A percentile compares a stretch with the other conserved stretches of the same genome.
Evolutionary conservation across 2,888 invertebrate genomes (phyloP).

Genomic region (Meandrusa payeni): DNA sequence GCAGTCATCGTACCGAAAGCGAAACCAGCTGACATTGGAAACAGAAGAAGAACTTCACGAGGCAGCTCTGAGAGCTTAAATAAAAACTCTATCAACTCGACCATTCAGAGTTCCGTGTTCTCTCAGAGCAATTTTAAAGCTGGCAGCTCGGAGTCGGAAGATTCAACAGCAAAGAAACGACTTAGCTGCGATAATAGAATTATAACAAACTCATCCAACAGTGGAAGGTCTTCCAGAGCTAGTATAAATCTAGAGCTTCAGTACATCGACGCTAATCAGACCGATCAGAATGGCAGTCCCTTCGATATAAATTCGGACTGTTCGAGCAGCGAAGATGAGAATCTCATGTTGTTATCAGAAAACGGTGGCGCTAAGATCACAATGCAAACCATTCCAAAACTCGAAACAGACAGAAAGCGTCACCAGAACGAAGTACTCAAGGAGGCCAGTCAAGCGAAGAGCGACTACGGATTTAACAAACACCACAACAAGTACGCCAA

Average conservation of each 20-base stretch:
- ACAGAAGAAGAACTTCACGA: constrained; percentile 42
- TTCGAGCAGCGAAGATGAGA: constrained; percentile 74
- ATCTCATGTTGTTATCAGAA: constrained; percentile 68
- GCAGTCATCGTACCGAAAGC: constrained; percentile 74
- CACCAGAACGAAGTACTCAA: constrained; percentile 63
- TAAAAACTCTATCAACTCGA: too few species aligned
- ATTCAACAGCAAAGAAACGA: constrained; percentile 67
- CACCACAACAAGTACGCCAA: constrained; percentile 66
- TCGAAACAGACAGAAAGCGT: constrained; percentile 43
- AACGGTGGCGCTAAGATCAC: constrained; percentile 73
- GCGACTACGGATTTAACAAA: constrained; percentile 62
- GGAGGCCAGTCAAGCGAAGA: constrained; percentile 59
- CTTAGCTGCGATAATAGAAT: constrained; percentile 72
- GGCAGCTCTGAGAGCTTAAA: constrained; percentile 61
- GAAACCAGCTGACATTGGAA: constrained; percentile 45
- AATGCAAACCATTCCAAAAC: constrained; percentile 58
- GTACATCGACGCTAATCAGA: constrained; percentile 53
- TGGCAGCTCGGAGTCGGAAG: constrained; percentile 65
- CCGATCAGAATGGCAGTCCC: constrained; percentile 56
- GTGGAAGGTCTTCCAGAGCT: constrained; percentile 61
- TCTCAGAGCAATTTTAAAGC: constrained; percentile 63
- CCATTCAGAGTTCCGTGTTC: constrained; percentile 53
- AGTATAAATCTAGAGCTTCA: constrained; percentile 67
- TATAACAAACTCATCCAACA: constrained; percentile 43
- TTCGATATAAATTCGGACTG: constrained; percentile 64